phyloP scores from a whole-genome alignment of 2,113 vertebrate species.

The Potamarius usumacintae region DNA sequence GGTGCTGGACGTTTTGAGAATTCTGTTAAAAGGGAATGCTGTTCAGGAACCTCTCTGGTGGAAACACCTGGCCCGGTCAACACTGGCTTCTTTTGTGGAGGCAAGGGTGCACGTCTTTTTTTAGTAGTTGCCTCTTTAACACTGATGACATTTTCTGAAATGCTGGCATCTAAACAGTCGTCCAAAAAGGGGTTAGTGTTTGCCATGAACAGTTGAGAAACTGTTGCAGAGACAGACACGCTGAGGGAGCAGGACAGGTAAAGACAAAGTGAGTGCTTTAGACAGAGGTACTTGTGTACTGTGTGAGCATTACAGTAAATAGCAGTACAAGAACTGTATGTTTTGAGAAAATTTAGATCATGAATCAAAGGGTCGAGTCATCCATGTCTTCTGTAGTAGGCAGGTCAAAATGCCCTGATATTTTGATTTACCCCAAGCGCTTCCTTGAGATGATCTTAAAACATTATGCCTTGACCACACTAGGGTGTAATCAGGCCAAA shows the following conservation, averaged over 20 bases:
- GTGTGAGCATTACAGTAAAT: not conserved
- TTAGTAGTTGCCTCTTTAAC: conserved; percentile 28
- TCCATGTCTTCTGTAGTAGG: not conserved
- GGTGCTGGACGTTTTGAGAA: conserved; percentile 59
- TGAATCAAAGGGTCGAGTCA: not conserved
- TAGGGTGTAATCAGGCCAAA: not conserved
- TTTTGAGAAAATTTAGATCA: not conserved
- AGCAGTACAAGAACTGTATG: not conserved
- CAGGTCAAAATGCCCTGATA: not conserved
- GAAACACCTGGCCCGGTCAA: conserved; percentile 14
- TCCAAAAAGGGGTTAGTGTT: conserved; percentile 48
- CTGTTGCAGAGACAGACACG: conserved; percentile 44
- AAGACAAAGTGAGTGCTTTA: conserved; percentile 38
- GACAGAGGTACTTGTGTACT: not conserved
- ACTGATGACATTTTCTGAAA: not conserved
- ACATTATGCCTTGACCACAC: not conserved
- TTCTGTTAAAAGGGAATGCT: conserved; percentile 50
- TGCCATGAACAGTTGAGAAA: not conserved
- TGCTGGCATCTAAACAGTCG: not conserved
- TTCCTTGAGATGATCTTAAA: not conserved
- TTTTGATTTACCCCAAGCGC: not conserved
- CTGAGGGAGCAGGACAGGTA: conserved; percentile 22
- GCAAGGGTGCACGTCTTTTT: conserved; percentile 49
- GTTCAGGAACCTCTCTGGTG: conserved; percentile 36
- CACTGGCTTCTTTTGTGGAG: conserved; percentile 29